Base-by-base conservation (phyloP, 2,113 vertebrate genomes). In the Polypterus senegalus region DNA sequence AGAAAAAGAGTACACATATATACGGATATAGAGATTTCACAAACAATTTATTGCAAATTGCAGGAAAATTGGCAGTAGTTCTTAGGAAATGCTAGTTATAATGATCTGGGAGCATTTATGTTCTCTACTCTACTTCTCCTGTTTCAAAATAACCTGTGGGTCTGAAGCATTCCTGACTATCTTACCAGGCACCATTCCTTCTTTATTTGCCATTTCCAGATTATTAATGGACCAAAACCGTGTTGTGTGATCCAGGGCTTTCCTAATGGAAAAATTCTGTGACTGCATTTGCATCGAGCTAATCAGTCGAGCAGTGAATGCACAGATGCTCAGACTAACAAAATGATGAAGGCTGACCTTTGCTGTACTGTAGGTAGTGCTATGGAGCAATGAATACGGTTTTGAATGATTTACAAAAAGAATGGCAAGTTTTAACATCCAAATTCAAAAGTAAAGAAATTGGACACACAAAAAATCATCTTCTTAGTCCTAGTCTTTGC, bases 171-270 rank as follows among this genome's bases (percentile, higher is more conserved):
- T 63, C 72, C 70, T 57, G 51, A 57, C 71, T 69, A 69, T 70
- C 62, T 59, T 60, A 48, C 11, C n/a, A 45, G 9, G 43, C n/a
- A 45, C 43, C n/a, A 58, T 45, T 67, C 54, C 72, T 74, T 8
- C 73, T 82, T 81, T 76, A 81, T 81, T 81, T 62, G 71, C 73
- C 76, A 80, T 86, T 87, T 87, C 80, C 83, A 86, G 86, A 81
- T 79, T 84, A 84, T 83, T 86, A 87, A 87, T 87, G 85, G 80
- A 76, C 83, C 78, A 81, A 80, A 87, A 86, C 83, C 79, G 82
- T 83, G 79, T 79, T 76, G 80, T 75, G 81, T 79, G 81, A 87
- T 83, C 83, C 79, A 79, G 81, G 83, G 79, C 80, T 79, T 83
- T 71, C 74, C 78, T 87, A 87, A 87, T 86, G 82, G 83, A 84